phyloP scores from a whole-genome alignment of 2,113 vertebrate species.

The Pteropus alecto region DNA sequence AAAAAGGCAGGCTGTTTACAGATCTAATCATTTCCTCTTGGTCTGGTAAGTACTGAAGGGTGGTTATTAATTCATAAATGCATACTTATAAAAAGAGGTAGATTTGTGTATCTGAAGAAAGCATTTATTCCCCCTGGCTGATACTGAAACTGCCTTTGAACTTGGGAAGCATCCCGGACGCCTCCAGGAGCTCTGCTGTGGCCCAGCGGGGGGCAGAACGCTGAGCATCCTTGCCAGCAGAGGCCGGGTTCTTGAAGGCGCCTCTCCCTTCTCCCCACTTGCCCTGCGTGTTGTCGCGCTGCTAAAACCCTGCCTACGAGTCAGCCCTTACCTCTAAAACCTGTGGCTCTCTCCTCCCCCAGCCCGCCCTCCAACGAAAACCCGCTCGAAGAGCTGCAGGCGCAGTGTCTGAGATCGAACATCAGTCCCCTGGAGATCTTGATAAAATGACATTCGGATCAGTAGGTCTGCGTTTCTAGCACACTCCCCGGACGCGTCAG shows the following conservation, averaged over 20 bases:
- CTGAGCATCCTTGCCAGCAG: not conserved
- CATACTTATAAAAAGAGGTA: not conserved
- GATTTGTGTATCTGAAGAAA: not conserved
- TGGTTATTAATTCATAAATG: not conserved
- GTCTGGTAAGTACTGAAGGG: not conserved
- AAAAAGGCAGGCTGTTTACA: not conserved
- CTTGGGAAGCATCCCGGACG: not conserved
- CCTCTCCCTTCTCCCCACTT: not conserved
- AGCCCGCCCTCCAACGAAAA: not conserved
- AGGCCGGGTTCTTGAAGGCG: not conserved
- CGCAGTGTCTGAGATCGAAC: not conserved
- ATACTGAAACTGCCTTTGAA: not conserved
- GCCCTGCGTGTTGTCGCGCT: accelerated
- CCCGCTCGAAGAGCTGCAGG: not conserved
- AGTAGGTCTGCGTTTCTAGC: not conserved
- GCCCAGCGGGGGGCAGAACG: not conserved
- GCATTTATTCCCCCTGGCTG: not conserved
- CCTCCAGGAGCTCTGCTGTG: not conserved
- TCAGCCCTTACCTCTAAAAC: not conserved
- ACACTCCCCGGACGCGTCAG: not conserved
- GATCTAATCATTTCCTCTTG: not conserved
- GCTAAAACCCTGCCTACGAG: not conserved
- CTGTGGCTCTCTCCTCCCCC: not conserved
- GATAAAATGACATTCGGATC: not conserved
- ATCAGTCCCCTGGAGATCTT: not conserved